Percentiles rank a stretch among this genome's conserved stretches.
phyloP scores from a whole-genome alignment of 2,113 vertebrate species.

The rat (Rattus norvegicus) region DNA sequence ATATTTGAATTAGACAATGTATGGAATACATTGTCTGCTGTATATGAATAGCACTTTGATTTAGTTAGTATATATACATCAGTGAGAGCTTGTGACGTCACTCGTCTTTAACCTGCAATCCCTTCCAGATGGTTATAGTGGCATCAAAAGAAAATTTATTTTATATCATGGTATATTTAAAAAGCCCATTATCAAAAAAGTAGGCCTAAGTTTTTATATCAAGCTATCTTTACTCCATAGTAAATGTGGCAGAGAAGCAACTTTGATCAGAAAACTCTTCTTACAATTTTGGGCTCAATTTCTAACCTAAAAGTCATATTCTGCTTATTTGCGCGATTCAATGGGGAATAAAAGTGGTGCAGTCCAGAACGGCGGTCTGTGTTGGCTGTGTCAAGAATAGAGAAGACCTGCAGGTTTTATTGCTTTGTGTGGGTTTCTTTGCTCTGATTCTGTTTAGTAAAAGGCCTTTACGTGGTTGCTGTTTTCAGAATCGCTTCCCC shows the following conservation, averaged over 20 bases:
- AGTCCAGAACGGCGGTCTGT: background rate
- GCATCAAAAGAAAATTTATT: background rate
- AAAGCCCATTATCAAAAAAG: background rate
- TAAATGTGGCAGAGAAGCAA: background rate
- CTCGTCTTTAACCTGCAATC: background rate
- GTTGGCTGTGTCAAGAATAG: conserved; percentile 11
- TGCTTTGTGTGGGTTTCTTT: background rate
- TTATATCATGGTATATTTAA: background rate
- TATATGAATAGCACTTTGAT: background rate
- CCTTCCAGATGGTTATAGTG: background rate
- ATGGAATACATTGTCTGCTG: background rate
- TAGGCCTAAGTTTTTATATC: background rate
- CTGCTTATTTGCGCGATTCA: background rate
- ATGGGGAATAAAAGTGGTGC: background rate
- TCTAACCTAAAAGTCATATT: background rate
- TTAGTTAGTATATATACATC: background rate
- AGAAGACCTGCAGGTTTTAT: background rate
- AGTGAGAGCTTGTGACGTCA: background rate
- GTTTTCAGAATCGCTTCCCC: background rate
- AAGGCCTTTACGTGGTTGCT: background rate
- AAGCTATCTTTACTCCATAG: background rate
- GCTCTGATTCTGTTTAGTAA: background rate
- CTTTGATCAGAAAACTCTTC: conserved; percentile 17
- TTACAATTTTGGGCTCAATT: background rate
- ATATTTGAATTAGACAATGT: background rate